Base-by-base conservation (phyloP, 2,888 invertebrate genomes). In the Hypomecis punctinalis region DNA sequence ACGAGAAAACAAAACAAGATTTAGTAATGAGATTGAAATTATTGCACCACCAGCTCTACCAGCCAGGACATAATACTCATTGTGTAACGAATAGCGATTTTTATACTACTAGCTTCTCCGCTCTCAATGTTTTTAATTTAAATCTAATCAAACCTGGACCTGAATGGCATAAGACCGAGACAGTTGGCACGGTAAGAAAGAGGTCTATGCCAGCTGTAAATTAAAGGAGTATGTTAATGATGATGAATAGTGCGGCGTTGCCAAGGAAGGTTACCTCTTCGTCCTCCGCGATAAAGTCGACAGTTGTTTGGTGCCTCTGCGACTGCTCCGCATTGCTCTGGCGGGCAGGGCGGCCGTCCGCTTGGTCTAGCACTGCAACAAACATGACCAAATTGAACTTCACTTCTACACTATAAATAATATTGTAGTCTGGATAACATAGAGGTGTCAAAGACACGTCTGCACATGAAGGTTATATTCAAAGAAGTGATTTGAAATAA, bases 331-430 rank as follows among this genome's bases (percentile, higher is more conserved):
- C 78, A 47, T 80, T 76, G 74, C 79, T 85, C 61, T 81, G 73
- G 74, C 86, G 90, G 63, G 79, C 79, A 51, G 86, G 82, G 64
- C 90, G 78, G 52, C 80, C 76, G 68, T 91, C 91, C 37, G 82
- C 83, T 76, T 91, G 91, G 58, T 93, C 92, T 76, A 91, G 77
- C 72, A 93, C 92, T 93, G 89, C 88, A 89, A 91, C 63, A 7
- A 36, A 59, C 43, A 54, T 48, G n/a, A 36, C 36, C 8, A 43
- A 9, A 40, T 60, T 46, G 11, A 23, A 51, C 10, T 36, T 11
- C 33, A 42, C 40, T 43, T 9, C 39, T 7, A 13, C 47, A 47
- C 39, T 40, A 40, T 56, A 23, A 23, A 23, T 23, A 23, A 2
- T 23, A 23, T 46, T 33, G n/a, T 45, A 39, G 9, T 10, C n/a